Base-by-base conservation (phyloP, 2,113 vertebrate species). In the Myotis yumanensis region DNA sequence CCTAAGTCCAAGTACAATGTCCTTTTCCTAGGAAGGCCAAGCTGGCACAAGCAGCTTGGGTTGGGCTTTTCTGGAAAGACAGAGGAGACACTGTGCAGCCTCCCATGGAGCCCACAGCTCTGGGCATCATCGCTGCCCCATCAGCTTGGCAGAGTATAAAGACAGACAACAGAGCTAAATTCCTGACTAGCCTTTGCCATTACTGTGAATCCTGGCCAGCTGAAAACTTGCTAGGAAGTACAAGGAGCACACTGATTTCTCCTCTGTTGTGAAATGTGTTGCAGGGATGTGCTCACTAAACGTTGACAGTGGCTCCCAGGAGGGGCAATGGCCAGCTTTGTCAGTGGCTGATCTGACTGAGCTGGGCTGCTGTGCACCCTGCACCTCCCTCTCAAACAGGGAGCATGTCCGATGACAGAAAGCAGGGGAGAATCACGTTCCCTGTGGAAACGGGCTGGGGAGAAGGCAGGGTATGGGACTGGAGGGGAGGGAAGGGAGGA, bases 81-180 rank as follows among this genome's bases (percentile, higher is more conserved):
- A 72, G 17, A 84, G 71, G n/a, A 57, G 73, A 46, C 12, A 5
- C 48, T 35, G n/a, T 40, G 57, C 35, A 43, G 72, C 17, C 59
- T 68, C 32, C 28, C 22, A 2, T 0, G 7, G 32, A 71, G 64
- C 14, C 1, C 4, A 7, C 0, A 1, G 54, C 43, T 64, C 10
- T 62, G 17, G 5, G 71, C 81, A n/a, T n/a, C 40, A 3, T 14
- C 16, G 14, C 11, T n/a, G 51, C 28, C 25, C 57, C 51, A 2
- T 15, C 11, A 54, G 32, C 12, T 48, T 16, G 7, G 22, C 64
- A 22, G 25, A 62, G 32, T 7, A 46, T 12, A 54, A 79, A 89
- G 23, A 43, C 0, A 40, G 69, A n/a, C 28, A 10, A 25, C 52
- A 64, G 28, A n/a, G 75, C 30, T 32, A 0, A 2, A 59, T n/a